Evolutionary conservation across 2,888 invertebrate species (phyloP), one percentile per base, ranked within the genome.

Genomic region (Drosophila quasianomalipes): DNA sequence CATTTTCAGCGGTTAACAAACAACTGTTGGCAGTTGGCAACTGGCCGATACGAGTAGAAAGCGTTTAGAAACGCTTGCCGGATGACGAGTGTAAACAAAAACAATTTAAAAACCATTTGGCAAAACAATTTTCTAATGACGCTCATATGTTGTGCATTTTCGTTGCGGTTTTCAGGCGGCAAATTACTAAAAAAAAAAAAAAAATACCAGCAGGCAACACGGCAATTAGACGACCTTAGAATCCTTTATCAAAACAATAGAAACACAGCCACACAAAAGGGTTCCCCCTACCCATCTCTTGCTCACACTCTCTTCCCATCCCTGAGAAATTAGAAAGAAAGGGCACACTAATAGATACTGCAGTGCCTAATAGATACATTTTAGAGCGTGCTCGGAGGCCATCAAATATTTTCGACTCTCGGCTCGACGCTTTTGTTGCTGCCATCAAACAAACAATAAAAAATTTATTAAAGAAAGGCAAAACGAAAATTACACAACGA

Each of bases 111-210:
- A 90, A 79, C 89, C 91, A 89, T 89, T 89, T 89, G 88, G 87
- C 89, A 90, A 89, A 90, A 90, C 89, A 90, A 87, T 89, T 89
- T 84, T 87, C 87, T 90, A 90, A 89, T 90, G 91, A 90, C 91
- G 80, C 72, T 83, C 89, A 84, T 80, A 89, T 84, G 86, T 76
- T 86, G 86, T 81, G 81, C 67, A 87, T 81, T 82, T 86, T 78
- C 77, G 84, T 90, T 90, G 88, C 90, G 88, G 88, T 88, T 88
- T 86, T 77, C 72, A 71, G 70, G 49, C 76, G 74, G 74, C 70
- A 82, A 80, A 79, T 81, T 81, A 71, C 73, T 52, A 55, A 55
- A 51, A 58, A 66, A 67, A 37, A 41, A 59, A 55, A 52, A 67
- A 70, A 33, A 68, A 58, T 30, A 49, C 57, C 58, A 70, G 63